Evolutionary conservation across 2,888 invertebrate genomes (phyloP), one percentile per base, ranked within the genome.

Genomic region (Cistogaster globosa): DNA sequence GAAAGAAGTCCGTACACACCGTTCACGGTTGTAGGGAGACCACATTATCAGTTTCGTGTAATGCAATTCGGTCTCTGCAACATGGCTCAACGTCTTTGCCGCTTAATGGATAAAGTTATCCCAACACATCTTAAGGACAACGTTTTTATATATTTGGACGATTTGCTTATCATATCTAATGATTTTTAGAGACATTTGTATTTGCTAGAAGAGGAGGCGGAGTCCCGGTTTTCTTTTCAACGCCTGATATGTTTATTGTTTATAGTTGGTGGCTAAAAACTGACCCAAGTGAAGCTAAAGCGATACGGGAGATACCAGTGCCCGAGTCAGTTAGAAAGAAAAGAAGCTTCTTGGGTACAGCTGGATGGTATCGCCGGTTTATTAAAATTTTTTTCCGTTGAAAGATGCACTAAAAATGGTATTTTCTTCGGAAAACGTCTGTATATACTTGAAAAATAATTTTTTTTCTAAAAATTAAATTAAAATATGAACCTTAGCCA

Each of bases 81-180:
- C 20, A 83, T 75, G 12, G 62, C 75, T 12, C 81, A 83, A 22
- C 63, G 57, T 20, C 60, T 68, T 16, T 85, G 72, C 38, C 48
- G 77, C 8, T 60, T 87, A 7, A 83, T 87, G 76, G 83, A 87
- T 62, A 48, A n/a, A n/a, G n/a, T n/a, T n/a, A n/a, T n/a, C n/a
- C n/a, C n/a, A n/a, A n/a, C n/a, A n/a, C n/a, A n/a, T 22, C n/a
- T 87, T 5, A 62, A 72, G 14, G 62, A 63, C 20, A 65, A 65
- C 14, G 84, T 84, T 0, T 86, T 86, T 45, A 57, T 80, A 0
- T 86, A 87, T 58, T 42, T 87, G 5, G 83, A 84, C 11, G 85
- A 87, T 65, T 51, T 84, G 0, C 20, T 86, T 0, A 51, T 86
- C 8, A 53, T 18, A 53, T 53, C 53, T 9, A 20, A 20, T 7